A percentile compares a stretch with the other conserved stretches of the same genome.
phyloP scores from a whole-genome alignment of 2,888 invertebrate species.

The Lithosia quadra region DNA sequence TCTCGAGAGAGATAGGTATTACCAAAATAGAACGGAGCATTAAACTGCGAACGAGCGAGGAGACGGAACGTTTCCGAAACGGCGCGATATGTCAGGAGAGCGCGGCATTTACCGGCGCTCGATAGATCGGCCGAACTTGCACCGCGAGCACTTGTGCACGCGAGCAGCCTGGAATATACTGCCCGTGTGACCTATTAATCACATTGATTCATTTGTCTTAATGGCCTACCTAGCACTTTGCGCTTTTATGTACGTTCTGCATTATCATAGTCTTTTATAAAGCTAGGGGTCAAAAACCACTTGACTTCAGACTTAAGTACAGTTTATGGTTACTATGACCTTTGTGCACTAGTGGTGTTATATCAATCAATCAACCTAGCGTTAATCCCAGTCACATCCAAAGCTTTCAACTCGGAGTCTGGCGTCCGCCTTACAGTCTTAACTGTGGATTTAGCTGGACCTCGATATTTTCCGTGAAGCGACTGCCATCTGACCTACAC shows the following conservation, averaged over 20 bases:
- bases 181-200: neutral
- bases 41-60: constrained; percentile 8
- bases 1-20: neutral
- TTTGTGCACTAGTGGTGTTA: no score
- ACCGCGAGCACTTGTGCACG: neutral
- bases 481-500: no score
- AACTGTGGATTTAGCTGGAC: no score
- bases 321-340: neutral
- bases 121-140: constrained; percentile 17
- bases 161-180: neutral
- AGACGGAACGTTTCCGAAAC: constrained; percentile 15
- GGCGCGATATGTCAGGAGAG: constrained; percentile 19
- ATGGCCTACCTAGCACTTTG: neutral
- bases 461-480: no score
- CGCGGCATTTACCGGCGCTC: constrained; percentile 16
- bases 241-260: neutral
- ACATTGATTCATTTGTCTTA: neutral
- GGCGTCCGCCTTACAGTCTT: no score
- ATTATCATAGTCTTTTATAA: neutral
- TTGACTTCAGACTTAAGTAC: neutral
- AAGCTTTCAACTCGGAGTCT: no score
- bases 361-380: no score
- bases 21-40: constrained; percentile 14
- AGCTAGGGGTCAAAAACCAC: neutral
- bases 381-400: no score